A percentile compares a stretch with the other conserved stretches of the same genome.
Evolutionary conservation across 2,113 vertebrate species (phyloP).

Genomic region (Rhinoderma darwinii): DNA sequence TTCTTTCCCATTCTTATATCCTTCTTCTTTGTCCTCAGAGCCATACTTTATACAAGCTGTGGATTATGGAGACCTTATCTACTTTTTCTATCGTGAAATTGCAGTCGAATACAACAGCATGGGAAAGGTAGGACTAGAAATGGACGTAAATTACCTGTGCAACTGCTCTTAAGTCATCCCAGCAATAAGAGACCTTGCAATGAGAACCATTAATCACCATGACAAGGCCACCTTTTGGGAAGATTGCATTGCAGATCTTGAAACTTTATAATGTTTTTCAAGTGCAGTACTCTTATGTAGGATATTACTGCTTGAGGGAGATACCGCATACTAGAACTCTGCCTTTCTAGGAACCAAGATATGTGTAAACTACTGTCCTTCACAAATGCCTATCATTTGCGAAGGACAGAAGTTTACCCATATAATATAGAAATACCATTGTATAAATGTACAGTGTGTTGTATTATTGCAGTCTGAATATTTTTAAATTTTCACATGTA

Average conservation of each 20-base stretch:
- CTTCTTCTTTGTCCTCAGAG: slow-evolving; percentile 74
- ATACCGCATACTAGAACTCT: not conserved
- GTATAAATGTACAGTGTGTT: not conserved
- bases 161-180: slow-evolving; percentile 54
- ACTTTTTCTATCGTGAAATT: slow-evolving; percentile 99
- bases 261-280: slow-evolving; percentile 57
- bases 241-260: slow-evolving; percentile 62
- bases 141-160: slow-evolving; percentile 58
- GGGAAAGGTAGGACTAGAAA: slow-evolving; percentile 88
- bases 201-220: slow-evolving; percentile 67
- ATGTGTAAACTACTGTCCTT: not conserved
- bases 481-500: not conserved
- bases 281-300: slow-evolving; percentile 58
- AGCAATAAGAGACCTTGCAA: slow-evolving; percentile 68
- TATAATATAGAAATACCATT: not conserved
- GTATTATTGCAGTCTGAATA: not conserved
- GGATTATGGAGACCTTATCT: slow-evolving; percentile 94
- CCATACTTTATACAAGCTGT: slow-evolving; percentile 96
- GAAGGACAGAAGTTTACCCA: no score
- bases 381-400: no score
- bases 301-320: slow-evolving; percentile 34
- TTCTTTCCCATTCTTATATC: not conserved
- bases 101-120: slow-evolving; percentile 99
- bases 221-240: slow-evolving; percentile 68
- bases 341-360: not conserved